phyloP scores from a whole-genome alignment of 2,113 vertebrate genomes.

The Engystomops pustulosus region DNA sequence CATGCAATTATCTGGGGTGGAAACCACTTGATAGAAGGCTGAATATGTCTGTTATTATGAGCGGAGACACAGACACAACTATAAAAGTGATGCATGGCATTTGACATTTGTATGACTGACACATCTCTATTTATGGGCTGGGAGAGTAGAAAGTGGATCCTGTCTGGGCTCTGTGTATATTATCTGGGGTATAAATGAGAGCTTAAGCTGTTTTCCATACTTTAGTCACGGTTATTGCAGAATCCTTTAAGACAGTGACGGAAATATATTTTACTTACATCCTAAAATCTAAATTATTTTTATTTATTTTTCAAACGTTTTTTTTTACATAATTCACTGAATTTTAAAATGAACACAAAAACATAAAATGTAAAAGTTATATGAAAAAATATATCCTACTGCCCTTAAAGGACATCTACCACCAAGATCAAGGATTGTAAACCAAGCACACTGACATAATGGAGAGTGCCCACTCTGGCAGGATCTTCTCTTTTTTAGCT shows the following conservation, averaged over 20 bases:
- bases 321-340: no score
- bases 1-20: conserved; percentile 52
- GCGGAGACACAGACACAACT: conserved; percentile 39
- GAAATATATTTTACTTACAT: no score
- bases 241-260: neutral
- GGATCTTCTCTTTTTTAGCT: no score
- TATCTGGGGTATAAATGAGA: conserved; percentile 20
- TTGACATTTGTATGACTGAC: conserved; percentile 38
- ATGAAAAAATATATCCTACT: no score
- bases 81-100: conserved; percentile 38
- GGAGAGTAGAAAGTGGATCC: conserved; percentile 18
- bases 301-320: no score
- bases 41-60: conserved; percentile 40
- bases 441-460: no score
- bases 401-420: no score
- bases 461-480: no score
- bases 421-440: no score
- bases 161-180: neutral
- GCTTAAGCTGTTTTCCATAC: neutral
- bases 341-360: no score
- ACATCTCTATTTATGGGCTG: conserved; percentile 20
- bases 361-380: no score
- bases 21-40: conserved; percentile 44
- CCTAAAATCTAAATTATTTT: no score
- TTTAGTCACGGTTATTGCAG: neutral